These are phyloP conservation scores for Parascotia fuliginaria DNA, from an alignment of 2,888 invertebrate genomes.

Conservation along the genomic window DNA sequence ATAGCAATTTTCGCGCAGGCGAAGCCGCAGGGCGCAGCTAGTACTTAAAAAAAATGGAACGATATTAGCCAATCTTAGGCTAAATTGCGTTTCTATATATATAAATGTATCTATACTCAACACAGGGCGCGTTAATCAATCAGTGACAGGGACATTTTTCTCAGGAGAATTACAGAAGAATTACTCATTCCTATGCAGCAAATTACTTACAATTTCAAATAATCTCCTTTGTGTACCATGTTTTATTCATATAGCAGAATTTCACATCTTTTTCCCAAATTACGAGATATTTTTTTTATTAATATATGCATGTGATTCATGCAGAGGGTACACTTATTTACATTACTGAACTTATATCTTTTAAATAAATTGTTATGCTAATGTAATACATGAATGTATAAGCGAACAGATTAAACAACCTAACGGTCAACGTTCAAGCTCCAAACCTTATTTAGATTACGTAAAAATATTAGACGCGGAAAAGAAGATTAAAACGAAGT, in stretches of 20 bases:
- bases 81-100: too few species aligned
- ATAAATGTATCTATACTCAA: neutral
- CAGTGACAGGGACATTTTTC: neutral
- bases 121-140: neutral
- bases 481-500: too few species aligned
- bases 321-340: conserved; percentile 43
- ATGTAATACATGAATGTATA: conserved; percentile 17
- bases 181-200: conserved; percentile 3
- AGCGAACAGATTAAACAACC: conserved; percentile 1
- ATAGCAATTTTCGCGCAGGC: too few species aligned
- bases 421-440: conserved; percentile 13
- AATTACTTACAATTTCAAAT: conserved; percentile 6
- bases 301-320: conserved; percentile 41
- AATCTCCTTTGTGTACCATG: conserved; percentile 9
- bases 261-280: conserved; percentile 27
- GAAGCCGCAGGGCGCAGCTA: too few species aligned
- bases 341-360: conserved; percentile 27
- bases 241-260: conserved; percentile 26
- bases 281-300: conserved; percentile 29
- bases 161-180: too few species aligned
- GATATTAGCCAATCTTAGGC: too few species aligned
- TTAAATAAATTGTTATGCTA: conserved; percentile 17
- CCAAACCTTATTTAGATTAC: neutral
- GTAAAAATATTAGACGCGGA: too few species aligned
- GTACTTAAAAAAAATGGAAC: too few species aligned